Base-by-base conservation (phyloP, 2,113 vertebrate genomes). In the Sciurus niger region DNA sequence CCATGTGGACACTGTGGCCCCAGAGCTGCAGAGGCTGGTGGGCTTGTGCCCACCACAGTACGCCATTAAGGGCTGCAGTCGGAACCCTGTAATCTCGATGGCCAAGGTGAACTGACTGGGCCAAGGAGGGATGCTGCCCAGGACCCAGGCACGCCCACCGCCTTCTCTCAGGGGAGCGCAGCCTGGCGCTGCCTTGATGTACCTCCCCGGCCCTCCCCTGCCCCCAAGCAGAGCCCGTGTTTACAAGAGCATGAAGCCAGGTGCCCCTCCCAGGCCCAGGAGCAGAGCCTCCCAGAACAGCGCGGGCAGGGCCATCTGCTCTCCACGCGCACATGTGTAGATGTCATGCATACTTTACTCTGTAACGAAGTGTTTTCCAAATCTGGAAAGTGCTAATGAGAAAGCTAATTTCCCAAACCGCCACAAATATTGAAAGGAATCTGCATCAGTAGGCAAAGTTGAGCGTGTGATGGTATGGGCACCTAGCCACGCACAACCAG, bases 401-500 rank as follows among this genome's bases (percentile, higher is more conserved):
- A 83, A 90, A 53, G 30, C 37, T 46, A 43, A 84, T 43, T 60
- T 89, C 53, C 70, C 65, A 79, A 58, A 43, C 58, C 55, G 78
- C 58, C 65, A 40, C 46, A 40, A 60, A 20, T 34, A 46, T 67
- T 73, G 28, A 63, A 28, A 32, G 25, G 51, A 60, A 37, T 7
- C 24, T 37, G 51, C 10, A 6, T 8, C 32, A 80, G 22, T 74
- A 34, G 74, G 74, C 48, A 82, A 80, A n/a, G 25, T 3, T 60
- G 48, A 16, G 40, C 8, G 4, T 76, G 0, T 18, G 68, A n/a
- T 58, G 10, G 11, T 0, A 40, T 22, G 4, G 12, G 51, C 20
- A 5, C 9, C 51, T 17, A 20, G 32, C 17, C 8, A 20, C 2
- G 9, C n/a, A 2, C 13, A 8, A 0, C 8, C 4, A 8, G 32